Evolutionary conservation across 2,888 invertebrate genomes (phyloP), one percentile per base, ranked within the genome.

Genomic region (Lepidocyrtinus sp.): DNA sequence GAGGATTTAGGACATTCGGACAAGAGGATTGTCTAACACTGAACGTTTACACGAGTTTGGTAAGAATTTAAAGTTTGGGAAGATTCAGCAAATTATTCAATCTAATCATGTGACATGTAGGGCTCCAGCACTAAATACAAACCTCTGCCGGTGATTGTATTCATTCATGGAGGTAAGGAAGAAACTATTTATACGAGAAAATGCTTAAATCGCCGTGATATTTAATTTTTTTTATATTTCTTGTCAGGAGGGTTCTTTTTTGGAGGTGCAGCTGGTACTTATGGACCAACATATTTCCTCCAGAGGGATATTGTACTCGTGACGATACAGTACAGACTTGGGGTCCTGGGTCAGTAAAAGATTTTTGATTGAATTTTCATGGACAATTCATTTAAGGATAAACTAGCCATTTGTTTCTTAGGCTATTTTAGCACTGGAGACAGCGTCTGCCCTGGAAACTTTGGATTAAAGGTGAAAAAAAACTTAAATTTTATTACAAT

Each of bases 141-240:
- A 72, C 45, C 67, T 17, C 50, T 85, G 1, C 82, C 85, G 1
- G 83, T 84, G 2, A 83, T 85, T 67, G 75, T 85, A 0, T 84
- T 81, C 17, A 83, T 85, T 55, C 85, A 85, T 55, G 85, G 85
- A n/a, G 85, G 85, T 76, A 68, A 24, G n/a, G n/a, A n/a, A n/a
- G n/a, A n/a, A n/a, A n/a, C n/a, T n/a, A n/a, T n/a, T n/a, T n/a
- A n/a, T n/a, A n/a, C n/a, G n/a, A n/a, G n/a, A n/a, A n/a, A n/a
- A n/a, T n/a, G n/a, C n/a, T n/a, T n/a, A n/a, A n/a, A n/a, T n/a
- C n/a, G n/a, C n/a, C n/a, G n/a, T n/a, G n/a, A n/a, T n/a, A n/a
- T n/a, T n/a, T n/a, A n/a, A 67, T 46, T 22, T 67, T 46, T 1
- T 59, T 70, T 59, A 26, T 59, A 26, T 73, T 19, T 26, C 25